Conservation (phyloP, 2,797 vertebrate genomes). For the Glyptemys insculpta region DNA sequence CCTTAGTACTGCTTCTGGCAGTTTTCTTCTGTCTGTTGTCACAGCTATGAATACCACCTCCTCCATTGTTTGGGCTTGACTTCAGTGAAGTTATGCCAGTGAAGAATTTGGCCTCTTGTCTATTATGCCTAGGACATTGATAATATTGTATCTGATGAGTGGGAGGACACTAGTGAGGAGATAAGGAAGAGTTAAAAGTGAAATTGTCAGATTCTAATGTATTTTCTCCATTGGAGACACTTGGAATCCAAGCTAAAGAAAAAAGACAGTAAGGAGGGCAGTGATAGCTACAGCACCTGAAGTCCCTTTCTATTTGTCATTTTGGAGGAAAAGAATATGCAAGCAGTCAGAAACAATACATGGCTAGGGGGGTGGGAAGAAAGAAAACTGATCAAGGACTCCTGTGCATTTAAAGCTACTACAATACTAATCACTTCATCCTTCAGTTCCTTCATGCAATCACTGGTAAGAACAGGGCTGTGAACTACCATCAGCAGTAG, state of each 20-base stretch:
- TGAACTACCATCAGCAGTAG: conserved; percentile 47
- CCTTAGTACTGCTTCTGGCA: neutral
- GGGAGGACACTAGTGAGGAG: neutral
- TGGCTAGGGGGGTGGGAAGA: neutral
- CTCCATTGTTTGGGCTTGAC: accelerated
- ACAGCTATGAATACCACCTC: neutral
- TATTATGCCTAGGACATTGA: neutral
- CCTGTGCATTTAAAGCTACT: conserved; percentile 5
- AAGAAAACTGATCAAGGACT: neutral
- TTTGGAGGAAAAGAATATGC: neutral
- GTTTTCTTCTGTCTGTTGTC: neutral
- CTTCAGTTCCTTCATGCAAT: conserved; percentile 2
- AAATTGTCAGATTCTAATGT: neutral
- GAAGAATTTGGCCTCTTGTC: neutral
- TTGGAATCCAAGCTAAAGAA: neutral
- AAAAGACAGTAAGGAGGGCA: neutral
- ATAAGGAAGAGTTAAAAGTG: neutral
- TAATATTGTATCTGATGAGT: neutral
- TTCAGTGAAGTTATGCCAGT: neutral
- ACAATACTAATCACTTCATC: neutral
- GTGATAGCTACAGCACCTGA: neutral
- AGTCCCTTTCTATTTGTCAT: neutral
- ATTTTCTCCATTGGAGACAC: neutral
- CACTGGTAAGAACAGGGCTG: conserved; percentile 39
- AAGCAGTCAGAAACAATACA: neutral